phyloP scores from a whole-genome alignment of 92 coral and sea anemone genomes.

The Bergia puertoricense region DNA sequence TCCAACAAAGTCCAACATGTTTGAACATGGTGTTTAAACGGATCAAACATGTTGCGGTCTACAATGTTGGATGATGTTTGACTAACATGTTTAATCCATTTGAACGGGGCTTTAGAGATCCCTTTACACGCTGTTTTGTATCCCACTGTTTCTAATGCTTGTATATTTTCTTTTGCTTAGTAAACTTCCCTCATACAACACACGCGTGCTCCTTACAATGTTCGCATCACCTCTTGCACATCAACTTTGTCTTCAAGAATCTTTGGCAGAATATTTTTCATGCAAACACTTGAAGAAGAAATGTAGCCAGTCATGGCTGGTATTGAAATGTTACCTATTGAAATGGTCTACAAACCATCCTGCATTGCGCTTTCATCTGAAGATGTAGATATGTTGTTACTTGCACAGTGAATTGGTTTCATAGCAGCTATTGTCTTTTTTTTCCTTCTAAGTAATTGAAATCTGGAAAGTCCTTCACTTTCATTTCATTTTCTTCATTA shows the following conservation, averaged over 20 bases:
- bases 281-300: conserved; percentile 47
- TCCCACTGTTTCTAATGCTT: conserved; percentile 49
- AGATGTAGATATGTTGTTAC: conserved; percentile 29
- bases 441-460: conserved; percentile 46
- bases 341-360: conserved; percentile 58
- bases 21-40: no score
- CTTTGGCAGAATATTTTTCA: conserved; percentile 48
- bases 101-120: no score
- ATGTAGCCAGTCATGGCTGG: conserved; percentile 41
- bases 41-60: no score
- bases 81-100: no score
- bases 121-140: no score
- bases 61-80: no score
- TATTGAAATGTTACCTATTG: conserved; percentile 30
- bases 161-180: conserved; percentile 65
- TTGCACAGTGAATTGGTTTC: conserved; percentile 64
- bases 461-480: conserved; percentile 36
- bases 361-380: conserved; percentile 44
- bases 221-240: conserved; percentile 51
- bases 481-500: conserved; percentile 22
- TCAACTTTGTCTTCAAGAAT: conserved; percentile 53
- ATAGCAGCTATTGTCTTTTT: conserved; percentile 51
- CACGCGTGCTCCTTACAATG: conserved; percentile 55
- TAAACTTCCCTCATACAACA: conserved; percentile 63
- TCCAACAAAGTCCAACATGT: no score